Percentiles rank a stretch among this genome's conserved stretches.
Conservation (phyloP, 92 coral and sea anemone genomes). For the Nematostella vectensis region DNA sequence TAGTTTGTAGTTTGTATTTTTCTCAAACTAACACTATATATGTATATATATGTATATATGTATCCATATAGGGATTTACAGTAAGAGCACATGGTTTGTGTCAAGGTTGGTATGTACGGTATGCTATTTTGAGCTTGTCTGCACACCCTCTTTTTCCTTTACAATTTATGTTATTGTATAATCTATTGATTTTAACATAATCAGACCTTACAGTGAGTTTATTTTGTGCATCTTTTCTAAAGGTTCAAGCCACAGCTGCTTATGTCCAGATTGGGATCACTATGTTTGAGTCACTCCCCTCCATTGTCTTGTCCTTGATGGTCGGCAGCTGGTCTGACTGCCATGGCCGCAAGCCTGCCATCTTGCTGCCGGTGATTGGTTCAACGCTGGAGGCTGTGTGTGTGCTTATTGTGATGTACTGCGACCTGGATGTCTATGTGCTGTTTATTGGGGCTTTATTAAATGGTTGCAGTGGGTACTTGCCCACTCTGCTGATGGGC, state of each 20-base stretch:
- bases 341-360: slow-evolving; percentile 64
- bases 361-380: slow-evolving; percentile 45
- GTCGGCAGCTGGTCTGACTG: slow-evolving; percentile 65
- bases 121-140: too few species aligned
- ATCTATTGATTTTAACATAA: not conserved
- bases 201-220: too few species aligned
- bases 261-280: slow-evolving; percentile 53
- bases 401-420: slow-evolving; percentile 44
- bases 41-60: too few species aligned
- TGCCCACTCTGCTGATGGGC: slow-evolving; percentile 53
- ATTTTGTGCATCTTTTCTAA: not conserved
- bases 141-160: too few species aligned
- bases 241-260: slow-evolving; percentile 45
- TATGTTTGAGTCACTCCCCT: slow-evolving; percentile 52
- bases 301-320: slow-evolving; percentile 42
- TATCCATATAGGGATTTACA: too few species aligned
- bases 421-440: slow-evolving; percentile 52
- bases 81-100: too few species aligned
- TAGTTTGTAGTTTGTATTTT: too few species aligned
- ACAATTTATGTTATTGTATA: too few species aligned
- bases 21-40: too few species aligned
- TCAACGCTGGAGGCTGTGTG: slow-evolving; percentile 42
- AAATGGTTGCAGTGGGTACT: slow-evolving; percentile 54
- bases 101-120: too few species aligned
- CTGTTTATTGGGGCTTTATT: slow-evolving; percentile 56